Conservation (phyloP, 2,797 vertebrate genomes). For the Delichon dasypus region DNA sequence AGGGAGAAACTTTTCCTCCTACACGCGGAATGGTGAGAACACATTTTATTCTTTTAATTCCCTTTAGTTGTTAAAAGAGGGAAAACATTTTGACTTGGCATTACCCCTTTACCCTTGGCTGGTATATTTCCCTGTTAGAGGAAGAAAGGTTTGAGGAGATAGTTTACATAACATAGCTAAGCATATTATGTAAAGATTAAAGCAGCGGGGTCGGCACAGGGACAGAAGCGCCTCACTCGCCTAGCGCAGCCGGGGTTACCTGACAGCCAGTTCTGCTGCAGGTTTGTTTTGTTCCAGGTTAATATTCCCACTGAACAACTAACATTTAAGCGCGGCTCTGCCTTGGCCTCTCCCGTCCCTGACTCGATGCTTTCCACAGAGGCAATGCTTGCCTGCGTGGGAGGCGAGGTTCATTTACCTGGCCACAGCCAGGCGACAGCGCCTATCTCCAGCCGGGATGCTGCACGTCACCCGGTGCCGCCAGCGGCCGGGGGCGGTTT, state of each 20-base stretch:
- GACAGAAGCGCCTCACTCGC: background rate
- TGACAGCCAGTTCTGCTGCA: background rate
- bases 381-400: background rate
- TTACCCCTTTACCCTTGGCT: background rate
- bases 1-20: slow-evolving; percentile 1
- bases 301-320: background rate
- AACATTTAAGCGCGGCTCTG: background rate
- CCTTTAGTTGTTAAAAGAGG: background rate
- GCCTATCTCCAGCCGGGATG: background rate
- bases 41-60: background rate
- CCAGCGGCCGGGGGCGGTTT: background rate
- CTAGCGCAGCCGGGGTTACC: background rate
- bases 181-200: background rate
- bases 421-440: background rate
- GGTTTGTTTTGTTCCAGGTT: background rate
- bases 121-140: background rate
- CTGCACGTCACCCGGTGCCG: background rate
- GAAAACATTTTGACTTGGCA: background rate
- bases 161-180: background rate
- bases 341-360: background rate
- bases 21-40: background rate
- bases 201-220: background rate
- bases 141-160: background rate
- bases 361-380: background rate
- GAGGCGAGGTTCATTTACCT: background rate